phyloP scores from a whole-genome alignment of 2,888 invertebrate genomes.

The Congeria kusceri region DNA sequence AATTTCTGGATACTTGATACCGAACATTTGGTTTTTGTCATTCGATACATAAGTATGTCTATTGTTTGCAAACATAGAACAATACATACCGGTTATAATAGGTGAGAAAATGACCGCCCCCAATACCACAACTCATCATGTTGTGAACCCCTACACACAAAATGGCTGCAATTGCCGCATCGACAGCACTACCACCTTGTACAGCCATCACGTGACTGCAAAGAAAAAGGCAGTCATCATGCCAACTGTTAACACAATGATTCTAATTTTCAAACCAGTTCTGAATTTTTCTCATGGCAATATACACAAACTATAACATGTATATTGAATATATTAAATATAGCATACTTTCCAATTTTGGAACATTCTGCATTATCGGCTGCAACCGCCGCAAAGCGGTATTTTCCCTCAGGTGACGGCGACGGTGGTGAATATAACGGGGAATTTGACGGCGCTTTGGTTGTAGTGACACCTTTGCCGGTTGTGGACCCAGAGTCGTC shows the following conservation, averaged over 20 bases:
- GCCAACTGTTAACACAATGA: not conserved
- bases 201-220: conserved; percentile 87
- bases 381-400: conserved; percentile 60
- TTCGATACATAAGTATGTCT: too few species aligned
- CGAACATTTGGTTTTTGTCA: too few species aligned
- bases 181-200: conserved; percentile 90
- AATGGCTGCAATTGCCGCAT: conserved; percentile 91
- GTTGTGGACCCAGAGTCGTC: not conserved
- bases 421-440: conserved; percentile 39
- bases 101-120: conserved; percentile 87
- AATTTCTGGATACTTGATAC: too few species aligned
- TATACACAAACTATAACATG: too few species aligned
- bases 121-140: conserved; percentile 91
- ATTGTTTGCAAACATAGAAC: not conserved
- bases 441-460: not conserved
- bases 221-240: not conserved
- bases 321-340: too few species aligned
- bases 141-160: conserved; percentile 91
- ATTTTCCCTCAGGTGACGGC: conserved; percentile 46
- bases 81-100: conserved; percentile 73
- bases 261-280: not conserved
- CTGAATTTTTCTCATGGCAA: too few species aligned
- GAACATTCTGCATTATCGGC: conserved; percentile 60
- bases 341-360: conserved; percentile 58
- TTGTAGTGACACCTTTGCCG: not conserved